Conservation (phyloP, 2,797 vertebrate genomes). For the Coracias cyanogaster region DNA sequence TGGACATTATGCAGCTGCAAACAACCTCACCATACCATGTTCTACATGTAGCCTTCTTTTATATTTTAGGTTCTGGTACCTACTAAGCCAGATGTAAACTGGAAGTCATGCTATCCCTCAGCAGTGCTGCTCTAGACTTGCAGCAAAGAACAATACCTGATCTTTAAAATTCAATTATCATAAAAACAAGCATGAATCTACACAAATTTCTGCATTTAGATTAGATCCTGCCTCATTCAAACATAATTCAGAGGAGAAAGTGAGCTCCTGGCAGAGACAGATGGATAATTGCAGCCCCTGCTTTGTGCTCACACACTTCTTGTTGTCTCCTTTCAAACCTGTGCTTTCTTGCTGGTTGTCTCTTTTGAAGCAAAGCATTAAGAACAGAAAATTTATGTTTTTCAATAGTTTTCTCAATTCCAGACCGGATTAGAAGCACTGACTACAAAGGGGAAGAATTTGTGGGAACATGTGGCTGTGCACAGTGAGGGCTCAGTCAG, state of each 20-base stretch:
- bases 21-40: neutral
- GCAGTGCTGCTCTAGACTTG: neutral
- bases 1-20: neutral
- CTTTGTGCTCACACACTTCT: neutral
- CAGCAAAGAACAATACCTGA: neutral
- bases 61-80: neutral
- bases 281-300: conserved; percentile 22
- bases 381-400: neutral
- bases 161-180: conserved; percentile 9
- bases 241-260: conserved; percentile 21
- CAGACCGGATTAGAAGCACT: neutral
- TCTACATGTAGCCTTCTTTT: neutral
- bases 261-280: neutral
- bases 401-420: neutral
- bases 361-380: neutral
- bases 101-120: neutral
- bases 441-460: neutral
- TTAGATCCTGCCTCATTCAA: neutral
- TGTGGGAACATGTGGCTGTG: neutral
- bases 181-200: neutral
- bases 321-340: neutral
- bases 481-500: neutral
- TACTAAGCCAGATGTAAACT: neutral
- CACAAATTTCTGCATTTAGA: neutral
- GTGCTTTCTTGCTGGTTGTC: neutral